Evolutionary conservation across 1,140 invertebrate genomes (phyloP).

Genomic region (Drosophila triauraria): DNA sequence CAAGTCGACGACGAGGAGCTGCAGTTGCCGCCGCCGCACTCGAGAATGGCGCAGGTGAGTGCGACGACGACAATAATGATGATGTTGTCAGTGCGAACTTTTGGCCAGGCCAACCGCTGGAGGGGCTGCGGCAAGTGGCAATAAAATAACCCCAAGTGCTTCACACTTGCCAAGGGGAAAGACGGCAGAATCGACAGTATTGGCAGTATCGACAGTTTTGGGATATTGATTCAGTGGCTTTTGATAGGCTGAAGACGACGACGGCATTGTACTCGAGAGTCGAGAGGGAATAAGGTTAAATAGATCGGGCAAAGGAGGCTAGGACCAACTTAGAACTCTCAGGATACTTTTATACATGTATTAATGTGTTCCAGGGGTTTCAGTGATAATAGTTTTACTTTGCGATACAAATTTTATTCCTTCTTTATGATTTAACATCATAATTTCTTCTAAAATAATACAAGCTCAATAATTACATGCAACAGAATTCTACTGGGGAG

Average conservation of each 20-base stretch:
- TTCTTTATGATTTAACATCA: too few relatives aligned
- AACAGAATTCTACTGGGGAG: too few relatives aligned
- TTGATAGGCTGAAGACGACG: slow-evolving; percentile 12
- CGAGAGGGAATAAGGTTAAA: background rate
- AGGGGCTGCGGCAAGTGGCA: slow-evolving; percentile 12
- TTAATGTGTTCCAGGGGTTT: too few relatives aligned
- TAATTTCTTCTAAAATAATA: too few relatives aligned
- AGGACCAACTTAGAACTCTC: too few relatives aligned
- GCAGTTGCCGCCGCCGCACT: slow-evolving; percentile 64
- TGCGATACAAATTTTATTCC: too few relatives aligned
- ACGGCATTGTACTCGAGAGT: too few relatives aligned
- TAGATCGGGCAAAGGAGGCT: background rate
- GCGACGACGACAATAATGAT: slow-evolving; percentile 64
- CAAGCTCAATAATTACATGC: too few relatives aligned
- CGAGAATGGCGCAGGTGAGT: slow-evolving; percentile 52
- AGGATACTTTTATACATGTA: too few relatives aligned
- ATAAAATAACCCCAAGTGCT: slow-evolving; percentile 37
- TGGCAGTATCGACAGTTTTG: background rate
- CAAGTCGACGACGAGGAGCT: slow-evolving; percentile 51
- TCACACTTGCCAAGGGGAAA: slow-evolving; percentile 6
- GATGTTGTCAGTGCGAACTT: slow-evolving; percentile 43
- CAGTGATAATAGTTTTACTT: too few relatives aligned
- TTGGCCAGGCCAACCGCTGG: slow-evolving; percentile 12
- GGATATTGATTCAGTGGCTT: slow-evolving; percentile 26
- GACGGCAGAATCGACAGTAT: background rate